Percentiles rank a stretch among this genome's conserved stretches.
Evolutionary conservation across 2,797 vertebrate genomes (phyloP).

Genomic region (Paramormyrops hopkinsi): DNA sequence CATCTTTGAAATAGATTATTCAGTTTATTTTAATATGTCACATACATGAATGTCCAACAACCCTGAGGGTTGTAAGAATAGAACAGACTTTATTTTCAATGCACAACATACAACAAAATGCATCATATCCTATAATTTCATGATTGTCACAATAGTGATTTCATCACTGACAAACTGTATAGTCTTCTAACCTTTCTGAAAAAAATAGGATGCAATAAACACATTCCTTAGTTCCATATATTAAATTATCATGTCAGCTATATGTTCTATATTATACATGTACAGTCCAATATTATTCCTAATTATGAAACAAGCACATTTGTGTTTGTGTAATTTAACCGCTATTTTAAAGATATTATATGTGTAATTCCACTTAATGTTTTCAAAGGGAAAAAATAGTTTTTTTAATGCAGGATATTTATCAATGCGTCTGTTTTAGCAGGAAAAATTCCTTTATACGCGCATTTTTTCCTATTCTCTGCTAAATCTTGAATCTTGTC

Average conservation of each 20-base stretch:
- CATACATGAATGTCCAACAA: neutral
- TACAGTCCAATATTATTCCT: neutral
- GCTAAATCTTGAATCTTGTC: neutral
- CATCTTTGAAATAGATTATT: neutral
- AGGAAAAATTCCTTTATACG: neutral
- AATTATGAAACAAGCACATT: neutral
- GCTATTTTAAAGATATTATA: neutral
- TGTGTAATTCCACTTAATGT: neutral
- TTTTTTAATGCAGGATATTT: neutral
- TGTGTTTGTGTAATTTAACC: neutral
- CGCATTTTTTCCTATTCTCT: neutral
- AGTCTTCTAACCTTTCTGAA: neutral
- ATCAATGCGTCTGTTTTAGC: neutral
- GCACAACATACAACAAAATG: neutral
- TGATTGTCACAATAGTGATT: neutral
- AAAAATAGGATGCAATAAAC: neutral
- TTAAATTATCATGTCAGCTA: neutral
- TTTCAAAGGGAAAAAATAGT: neutral
- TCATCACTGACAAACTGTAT: neutral
- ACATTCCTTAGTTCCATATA: neutral
- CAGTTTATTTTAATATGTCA: neutral
- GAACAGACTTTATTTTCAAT: neutral
- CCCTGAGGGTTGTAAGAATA: neutral
- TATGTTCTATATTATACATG: neutral
- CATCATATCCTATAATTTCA: neutral